Base-by-base conservation (phyloP, 2,888 invertebrate species). In the Caenorhabditis plicata region DNA sequence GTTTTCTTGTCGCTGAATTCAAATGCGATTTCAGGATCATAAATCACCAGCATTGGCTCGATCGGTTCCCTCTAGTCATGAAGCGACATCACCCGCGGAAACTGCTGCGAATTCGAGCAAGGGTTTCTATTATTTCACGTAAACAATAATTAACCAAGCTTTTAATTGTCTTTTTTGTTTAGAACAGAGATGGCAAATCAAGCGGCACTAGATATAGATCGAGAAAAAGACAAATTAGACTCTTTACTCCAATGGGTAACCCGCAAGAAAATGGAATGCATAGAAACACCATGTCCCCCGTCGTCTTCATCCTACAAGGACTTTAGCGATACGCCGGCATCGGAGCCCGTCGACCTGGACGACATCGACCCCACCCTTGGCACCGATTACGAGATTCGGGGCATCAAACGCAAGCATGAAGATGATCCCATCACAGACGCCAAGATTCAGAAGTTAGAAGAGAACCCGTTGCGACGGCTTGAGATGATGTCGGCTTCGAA, bases 151-250 rank as follows among this genome's bases (percentile, higher is more conserved):
- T n/a, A n/a, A 29, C 8, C 29, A 29, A 7, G 11, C 11, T 29
- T 29, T 29, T 11, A 48, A 40, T 20, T 1, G 15, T 23, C 33
- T 41, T 26, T 27, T 40, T 13, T 15, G 47, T 60, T 32, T 38
- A 60, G 60, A 23, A 60, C 60, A 36, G 60, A 53, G 31, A 60
- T 60, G 60, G 53, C 53, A 22, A 60, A 60, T 46, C 60, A 54
- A 45, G 60, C 60, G 11, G 53, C 23, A n/a, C 13, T 60, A n/a
- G 60, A 60, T 29, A 60, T 60, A 15, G 60, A 60, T 19, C 29
- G 31, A 19, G 60, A 60, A 17, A 53, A 53, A 31, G 53, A 54
- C 11, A 60, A 49, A 31, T 60, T 49, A 38, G 60, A 54, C 33
- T 39, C 53, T 3, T 42, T 60, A 3, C 27, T 53, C 25, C 32